Percentiles rank a stretch among this genome's conserved stretches.
These are phyloP conservation scores for Pristis pectinata DNA, from an alignment of 2,797 vertebrate genomes.

Conservation along the genomic window DNA sequence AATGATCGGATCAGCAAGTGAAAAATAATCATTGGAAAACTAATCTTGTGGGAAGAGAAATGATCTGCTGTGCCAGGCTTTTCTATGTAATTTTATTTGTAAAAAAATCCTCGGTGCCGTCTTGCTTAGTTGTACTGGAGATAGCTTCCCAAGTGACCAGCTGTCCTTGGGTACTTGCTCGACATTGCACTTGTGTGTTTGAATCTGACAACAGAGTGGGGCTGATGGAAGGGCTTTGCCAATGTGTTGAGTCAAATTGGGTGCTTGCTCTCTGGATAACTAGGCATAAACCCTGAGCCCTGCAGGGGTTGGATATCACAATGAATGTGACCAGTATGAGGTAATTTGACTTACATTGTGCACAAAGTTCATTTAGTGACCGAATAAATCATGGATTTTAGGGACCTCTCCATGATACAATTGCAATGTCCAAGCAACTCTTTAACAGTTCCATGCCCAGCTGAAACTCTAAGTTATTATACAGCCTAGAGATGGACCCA, in stretches of 20 bases:
- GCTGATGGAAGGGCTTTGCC: neutral
- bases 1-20: neutral
- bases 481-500: no score
- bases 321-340: neutral
- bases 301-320: neutral
- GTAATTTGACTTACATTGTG: no score
- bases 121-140: neutral
- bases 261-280: neutral
- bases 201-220: neutral
- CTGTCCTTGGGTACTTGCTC: neutral
- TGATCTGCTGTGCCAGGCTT: neutral
- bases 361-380: no score
- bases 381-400: neutral
- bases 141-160: neutral
- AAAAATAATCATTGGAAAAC: neutral
- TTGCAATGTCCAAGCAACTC: neutral
- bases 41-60: neutral
- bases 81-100: neutral
- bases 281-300: neutral
- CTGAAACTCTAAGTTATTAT: no score
- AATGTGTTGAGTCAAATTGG: neutral
- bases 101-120: neutral
- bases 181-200: neutral
- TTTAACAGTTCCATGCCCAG: neutral
- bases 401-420: neutral